phyloP scores from a whole-genome alignment of 1,140 invertebrate genomes.

The Bombus vancouverensis region DNA sequence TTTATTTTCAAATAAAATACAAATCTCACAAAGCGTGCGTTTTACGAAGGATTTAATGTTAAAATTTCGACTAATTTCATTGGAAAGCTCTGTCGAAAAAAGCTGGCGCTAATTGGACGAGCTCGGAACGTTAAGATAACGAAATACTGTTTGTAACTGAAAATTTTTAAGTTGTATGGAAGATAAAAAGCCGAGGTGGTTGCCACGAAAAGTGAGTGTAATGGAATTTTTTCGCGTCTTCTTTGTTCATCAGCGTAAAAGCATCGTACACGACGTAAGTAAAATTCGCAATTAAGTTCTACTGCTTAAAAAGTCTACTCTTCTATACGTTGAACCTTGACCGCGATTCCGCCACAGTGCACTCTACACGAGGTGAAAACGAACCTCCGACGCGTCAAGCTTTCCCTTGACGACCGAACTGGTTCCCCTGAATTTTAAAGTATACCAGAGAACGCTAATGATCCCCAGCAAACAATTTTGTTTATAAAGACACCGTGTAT shows the following conservation, averaged over 20 bases:
- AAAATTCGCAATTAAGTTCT: conserved; percentile 32
- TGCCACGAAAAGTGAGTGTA: background rate
- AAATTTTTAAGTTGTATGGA: background rate
- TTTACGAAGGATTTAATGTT: background rate
- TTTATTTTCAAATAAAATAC: background rate
- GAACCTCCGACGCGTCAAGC: background rate
- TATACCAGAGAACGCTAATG: conserved; percentile 1
- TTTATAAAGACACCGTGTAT: background rate
- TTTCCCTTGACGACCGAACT: background rate
- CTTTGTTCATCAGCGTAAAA: background rate
- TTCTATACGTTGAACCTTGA: conserved; percentile 22
- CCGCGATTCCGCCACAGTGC: background rate
- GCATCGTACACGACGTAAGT: background rate
- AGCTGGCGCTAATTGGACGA: background rate
- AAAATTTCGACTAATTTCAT: background rate
- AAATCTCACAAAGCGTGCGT: too few relatives aligned
- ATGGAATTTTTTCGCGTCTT: conserved; percentile 7
- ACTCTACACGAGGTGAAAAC: background rate
- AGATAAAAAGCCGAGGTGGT: background rate
- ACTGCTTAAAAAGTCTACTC: conserved; percentile 8
- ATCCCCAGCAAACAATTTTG: background rate
- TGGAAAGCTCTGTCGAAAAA: background rate
- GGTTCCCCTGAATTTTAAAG: background rate
- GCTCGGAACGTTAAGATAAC: background rate
- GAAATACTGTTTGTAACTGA: background rate